Evolutionary conservation across 2,888 invertebrate species (phyloP).

Genomic region (Drosophila putrida): DNA sequence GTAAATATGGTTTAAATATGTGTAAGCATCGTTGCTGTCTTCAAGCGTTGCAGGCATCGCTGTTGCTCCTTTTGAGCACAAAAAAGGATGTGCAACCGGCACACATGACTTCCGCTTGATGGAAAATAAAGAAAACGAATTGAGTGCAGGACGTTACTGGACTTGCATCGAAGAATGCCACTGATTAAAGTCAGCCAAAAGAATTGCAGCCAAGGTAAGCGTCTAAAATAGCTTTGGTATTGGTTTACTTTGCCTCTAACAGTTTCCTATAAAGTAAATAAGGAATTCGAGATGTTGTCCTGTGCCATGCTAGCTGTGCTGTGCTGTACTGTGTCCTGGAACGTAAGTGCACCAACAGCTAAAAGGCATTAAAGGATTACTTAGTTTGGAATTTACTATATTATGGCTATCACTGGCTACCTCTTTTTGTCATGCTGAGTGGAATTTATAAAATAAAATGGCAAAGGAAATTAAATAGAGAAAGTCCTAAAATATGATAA

Average conservation of each 20-base stretch:
- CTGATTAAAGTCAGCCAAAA: slow-evolving; percentile 71
- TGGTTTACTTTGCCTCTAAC: slow-evolving; percentile 55
- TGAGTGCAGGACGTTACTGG: slow-evolving; percentile 69
- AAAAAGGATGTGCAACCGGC: slow-evolving; percentile 69
- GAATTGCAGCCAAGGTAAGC: slow-evolving; percentile 55
- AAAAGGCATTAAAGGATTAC: slow-evolving; percentile 76
- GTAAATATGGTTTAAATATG: slow-evolving; percentile 57
- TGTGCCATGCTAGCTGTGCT: slow-evolving; percentile 25
- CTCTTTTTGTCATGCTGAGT: slow-evolving; percentile 40
- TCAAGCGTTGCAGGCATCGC: slow-evolving; percentile 19
- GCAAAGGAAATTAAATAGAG: slow-evolving; percentile 47
- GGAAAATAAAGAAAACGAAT: slow-evolving; percentile 77
- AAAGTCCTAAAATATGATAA: slow-evolving; percentile 13
- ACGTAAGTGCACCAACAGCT: slow-evolving; percentile 45
- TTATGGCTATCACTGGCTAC: slow-evolving; percentile 54
- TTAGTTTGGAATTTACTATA: slow-evolving; percentile 69
- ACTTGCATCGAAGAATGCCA: slow-evolving; percentile 70
- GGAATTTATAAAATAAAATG: slow-evolving; percentile 48
- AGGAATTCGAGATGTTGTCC: slow-evolving; percentile 69
- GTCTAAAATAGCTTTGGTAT: slow-evolving; percentile 72
- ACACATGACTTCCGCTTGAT: slow-evolving; percentile 73
- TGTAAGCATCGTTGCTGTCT: slow-evolving; percentile 33
- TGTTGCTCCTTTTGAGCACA: slow-evolving; percentile 52
- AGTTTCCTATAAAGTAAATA: slow-evolving; percentile 71
- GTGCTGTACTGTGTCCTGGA: slow-evolving; percentile 14